Evolutionary conservation across 37 sponge, comb jelly and placozoan species (phyloP).

Genomic region (Spongilla lacustris): DNA sequence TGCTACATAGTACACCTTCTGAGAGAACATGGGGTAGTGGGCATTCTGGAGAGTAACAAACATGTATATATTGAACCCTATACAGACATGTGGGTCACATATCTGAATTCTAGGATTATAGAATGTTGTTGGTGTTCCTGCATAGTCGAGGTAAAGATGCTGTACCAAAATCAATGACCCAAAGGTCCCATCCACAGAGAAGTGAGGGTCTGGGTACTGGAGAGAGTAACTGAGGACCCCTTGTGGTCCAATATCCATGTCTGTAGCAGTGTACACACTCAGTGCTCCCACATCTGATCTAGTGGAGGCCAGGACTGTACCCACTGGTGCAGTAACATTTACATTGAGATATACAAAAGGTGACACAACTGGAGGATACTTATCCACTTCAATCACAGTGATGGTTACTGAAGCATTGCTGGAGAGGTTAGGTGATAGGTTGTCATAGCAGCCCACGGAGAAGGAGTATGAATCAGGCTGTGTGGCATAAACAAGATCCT

Average conservation of each 20-base stretch:
- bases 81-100: conserved; percentile 43
- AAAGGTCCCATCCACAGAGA: not conserved
- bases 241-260: conserved; percentile 59
- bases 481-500: conserved; percentile 60
- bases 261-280: not conserved
- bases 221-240: conserved; percentile 51
- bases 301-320: conserved; percentile 20
- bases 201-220: not conserved
- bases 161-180: not conserved
- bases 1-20: conserved; percentile 15
- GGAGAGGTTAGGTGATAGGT: conserved; percentile 4
- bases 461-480: conserved; percentile 37
- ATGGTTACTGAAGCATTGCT: conserved; percentile 32
- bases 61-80: not conserved
- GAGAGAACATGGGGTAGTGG: conserved; percentile 42
- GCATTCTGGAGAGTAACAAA: conserved; percentile 39
- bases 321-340: conserved; percentile 6
- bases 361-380: conserved; percentile 38
- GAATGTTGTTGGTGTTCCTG: not conserved
- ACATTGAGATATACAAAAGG: not conserved
- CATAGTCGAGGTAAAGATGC: not conserved
- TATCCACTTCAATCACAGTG: conserved; percentile 42
- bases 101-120: conserved; percentile 8
- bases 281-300: not conserved
- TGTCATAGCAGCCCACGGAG: conserved; percentile 42